These are phyloP conservation scores for Nanorana parkeri DNA, from an alignment of 2,113 vertebrate genomes.

Conservation along the genomic window DNA sequence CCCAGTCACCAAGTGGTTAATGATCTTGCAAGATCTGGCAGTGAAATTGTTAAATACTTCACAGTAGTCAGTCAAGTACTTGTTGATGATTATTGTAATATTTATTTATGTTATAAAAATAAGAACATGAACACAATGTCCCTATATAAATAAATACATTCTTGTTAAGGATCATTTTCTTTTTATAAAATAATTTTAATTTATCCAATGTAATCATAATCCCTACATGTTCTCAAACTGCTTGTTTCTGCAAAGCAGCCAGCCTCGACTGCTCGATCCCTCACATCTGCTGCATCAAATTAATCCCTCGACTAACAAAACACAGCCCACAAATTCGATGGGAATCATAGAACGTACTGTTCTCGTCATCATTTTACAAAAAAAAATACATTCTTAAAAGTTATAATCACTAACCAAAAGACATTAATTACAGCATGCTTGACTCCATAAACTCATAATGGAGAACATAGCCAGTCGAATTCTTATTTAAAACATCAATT, in stretches of 20 bases:
- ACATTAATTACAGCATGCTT: slow-evolving; percentile 40
- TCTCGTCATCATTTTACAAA: slow-evolving; percentile 12
- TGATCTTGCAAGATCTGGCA: no score
- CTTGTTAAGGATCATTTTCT: background rate
- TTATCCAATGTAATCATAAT: slow-evolving; percentile 3
- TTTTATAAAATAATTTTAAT: background rate
- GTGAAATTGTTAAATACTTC: no score
- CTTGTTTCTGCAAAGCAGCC: slow-evolving; percentile 7
- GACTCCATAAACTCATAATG: slow-evolving; percentile 27
- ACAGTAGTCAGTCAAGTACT: no score
- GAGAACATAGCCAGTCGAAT: slow-evolving; percentile 1
- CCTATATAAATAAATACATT: background rate
- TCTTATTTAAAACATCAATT: slow-evolving; percentile 37
- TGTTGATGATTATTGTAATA: no score
- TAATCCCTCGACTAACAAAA: slow-evolving; percentile 13
- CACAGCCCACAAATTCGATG: slow-evolving; percentile 14
- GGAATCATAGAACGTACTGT: slow-evolving; percentile 26
- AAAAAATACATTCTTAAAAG: slow-evolving; percentile 5
- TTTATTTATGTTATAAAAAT: no score
- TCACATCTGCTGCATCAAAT: slow-evolving; percentile 15
- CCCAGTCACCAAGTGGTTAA: no score
- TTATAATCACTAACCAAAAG: slow-evolving; percentile 23
- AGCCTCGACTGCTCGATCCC: background rate
- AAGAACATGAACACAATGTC: background rate
- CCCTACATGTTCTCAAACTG: slow-evolving; percentile 10